These are phyloP conservation scores for Rissa tridactyla DNA, from an alignment of 2,113 vertebrate genomes.

Conservation along the genomic window DNA sequence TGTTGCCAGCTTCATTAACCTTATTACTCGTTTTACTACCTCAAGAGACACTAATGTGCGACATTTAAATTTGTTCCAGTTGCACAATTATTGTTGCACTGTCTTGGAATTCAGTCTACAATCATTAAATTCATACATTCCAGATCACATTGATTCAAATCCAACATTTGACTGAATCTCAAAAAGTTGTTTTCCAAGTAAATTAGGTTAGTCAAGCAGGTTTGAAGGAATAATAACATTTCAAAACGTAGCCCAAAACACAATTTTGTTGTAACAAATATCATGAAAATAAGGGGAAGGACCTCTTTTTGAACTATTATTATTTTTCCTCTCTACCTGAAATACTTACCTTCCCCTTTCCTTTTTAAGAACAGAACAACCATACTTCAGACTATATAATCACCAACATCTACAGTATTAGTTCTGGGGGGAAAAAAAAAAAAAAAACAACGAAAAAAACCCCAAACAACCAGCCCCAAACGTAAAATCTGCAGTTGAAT, in stretches of 20 bases:
- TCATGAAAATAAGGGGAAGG: background rate
- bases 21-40: background rate
- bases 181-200: background rate
- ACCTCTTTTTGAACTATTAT: background rate
- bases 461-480: background rate
- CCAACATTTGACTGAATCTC: background rate
- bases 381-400: background rate
- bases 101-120: background rate
- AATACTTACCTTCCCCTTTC: background rate
- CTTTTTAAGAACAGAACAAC: background rate
- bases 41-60: background rate
- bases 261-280: background rate
- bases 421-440: background rate
- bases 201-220: background rate
- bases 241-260: background rate
- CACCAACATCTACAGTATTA: background rate
- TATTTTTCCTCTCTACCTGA: background rate
- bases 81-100: background rate
- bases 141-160: background rate
- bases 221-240: background rate
- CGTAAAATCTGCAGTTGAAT: background rate
- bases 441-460: too few species aligned
- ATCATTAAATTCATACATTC: background rate
- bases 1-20: conserved; percentile 25
- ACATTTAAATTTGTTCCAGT: background rate